Conservation (phyloP, 1,140 invertebrate species). For the Batillaria attramentaria region DNA sequence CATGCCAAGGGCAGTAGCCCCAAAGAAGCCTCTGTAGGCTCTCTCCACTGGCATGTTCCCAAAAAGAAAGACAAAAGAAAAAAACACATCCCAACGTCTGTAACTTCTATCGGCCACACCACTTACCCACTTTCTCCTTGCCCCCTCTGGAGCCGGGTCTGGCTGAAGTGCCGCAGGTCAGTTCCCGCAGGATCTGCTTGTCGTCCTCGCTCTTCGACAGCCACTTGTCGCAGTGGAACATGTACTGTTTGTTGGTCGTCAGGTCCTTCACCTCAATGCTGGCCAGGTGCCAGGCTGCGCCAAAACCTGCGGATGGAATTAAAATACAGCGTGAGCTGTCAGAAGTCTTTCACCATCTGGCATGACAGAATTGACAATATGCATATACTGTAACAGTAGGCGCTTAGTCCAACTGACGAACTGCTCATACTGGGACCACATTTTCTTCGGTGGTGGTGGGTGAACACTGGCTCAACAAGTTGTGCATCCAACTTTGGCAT, state of each 20-base stretch:
- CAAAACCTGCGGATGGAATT: conserved; percentile 59
- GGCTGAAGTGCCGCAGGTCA: conserved; percentile 59
- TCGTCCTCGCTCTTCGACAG: conserved; percentile 68
- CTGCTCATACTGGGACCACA: too few species aligned
- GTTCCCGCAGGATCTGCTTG: conserved; percentile 68
- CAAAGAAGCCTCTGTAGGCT: too few species aligned
- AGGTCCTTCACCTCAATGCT: conserved; percentile 68
- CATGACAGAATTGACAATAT: too few species aligned
- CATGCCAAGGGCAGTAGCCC: too few species aligned
- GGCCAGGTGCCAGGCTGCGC: conserved; percentile 69
- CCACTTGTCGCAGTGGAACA: conserved; percentile 69
- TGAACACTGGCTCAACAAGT: too few species aligned
- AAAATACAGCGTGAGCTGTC: too few species aligned
- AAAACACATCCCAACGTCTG: background rate
- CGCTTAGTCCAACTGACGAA: too few species aligned
- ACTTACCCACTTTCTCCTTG: conserved; percentile 58
- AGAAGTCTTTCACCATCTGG: too few species aligned
- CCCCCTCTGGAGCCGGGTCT: conserved; percentile 40
- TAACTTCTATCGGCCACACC: background rate
- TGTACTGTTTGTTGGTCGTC: conserved; percentile 57
- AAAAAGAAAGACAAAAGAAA: background rate
- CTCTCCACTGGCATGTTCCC: background rate
- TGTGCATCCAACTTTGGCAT: too few species aligned
- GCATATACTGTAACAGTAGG: too few species aligned
- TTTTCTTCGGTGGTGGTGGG: too few species aligned